Conservation (phyloP, 1,140 invertebrate genomes). For the Mamestra configurata region DNA sequence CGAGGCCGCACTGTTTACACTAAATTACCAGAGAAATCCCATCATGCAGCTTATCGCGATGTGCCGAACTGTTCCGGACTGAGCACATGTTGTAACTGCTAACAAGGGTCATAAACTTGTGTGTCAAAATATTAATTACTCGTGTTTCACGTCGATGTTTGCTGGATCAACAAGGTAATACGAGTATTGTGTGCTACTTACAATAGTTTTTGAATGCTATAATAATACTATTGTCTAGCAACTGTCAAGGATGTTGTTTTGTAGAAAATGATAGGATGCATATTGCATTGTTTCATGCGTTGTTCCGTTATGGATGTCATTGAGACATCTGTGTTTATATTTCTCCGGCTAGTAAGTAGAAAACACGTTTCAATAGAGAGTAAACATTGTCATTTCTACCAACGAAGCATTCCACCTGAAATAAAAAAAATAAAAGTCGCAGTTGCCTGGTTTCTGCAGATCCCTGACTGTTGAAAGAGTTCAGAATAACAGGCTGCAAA, state of each 20-base stretch:
- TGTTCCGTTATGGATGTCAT: background rate
- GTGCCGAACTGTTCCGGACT: background rate
- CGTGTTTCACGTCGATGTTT: background rate
- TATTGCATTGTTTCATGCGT: background rate
- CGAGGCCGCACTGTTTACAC: conserved; percentile 56
- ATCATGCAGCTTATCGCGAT: conserved; percentile 27
- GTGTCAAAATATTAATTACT: background rate
- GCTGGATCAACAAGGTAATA: background rate
- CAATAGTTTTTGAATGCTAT: background rate
- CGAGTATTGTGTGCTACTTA: background rate
- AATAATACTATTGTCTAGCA: conserved; percentile 10
- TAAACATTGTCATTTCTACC: background rate
- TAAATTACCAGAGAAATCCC: conserved; percentile 56
- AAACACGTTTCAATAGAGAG: background rate
- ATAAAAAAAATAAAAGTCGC: background rate
- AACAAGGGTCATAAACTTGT: background rate
- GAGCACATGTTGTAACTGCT: conserved; percentile 7
- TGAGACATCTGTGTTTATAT: background rate
- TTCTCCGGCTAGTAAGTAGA: background rate
- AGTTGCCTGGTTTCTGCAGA: background rate
- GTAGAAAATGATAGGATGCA: conserved; percentile 13
- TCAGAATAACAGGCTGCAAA: no score
- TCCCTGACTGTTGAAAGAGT: background rate
- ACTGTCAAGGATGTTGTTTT: conserved; percentile 9
- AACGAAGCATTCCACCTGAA: no score